Evolutionary conservation across 2,888 invertebrate species (phyloP).

Genomic region (Hirtodrosophila histrioides): DNA sequence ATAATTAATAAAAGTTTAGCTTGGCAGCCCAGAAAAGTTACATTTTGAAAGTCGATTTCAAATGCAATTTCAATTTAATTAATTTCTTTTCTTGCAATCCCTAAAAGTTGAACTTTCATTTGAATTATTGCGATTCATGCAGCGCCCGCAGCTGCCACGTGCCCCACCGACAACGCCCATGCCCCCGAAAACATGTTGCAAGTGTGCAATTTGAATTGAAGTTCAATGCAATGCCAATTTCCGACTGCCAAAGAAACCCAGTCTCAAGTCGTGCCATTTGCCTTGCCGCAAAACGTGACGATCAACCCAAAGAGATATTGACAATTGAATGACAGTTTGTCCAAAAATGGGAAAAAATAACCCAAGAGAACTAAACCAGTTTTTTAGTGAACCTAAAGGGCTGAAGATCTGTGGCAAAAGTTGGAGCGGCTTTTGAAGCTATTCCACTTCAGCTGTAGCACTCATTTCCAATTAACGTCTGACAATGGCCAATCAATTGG

Average conservation of each 20-base stretch:
- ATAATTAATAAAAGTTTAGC: too few relatives aligned
- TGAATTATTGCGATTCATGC: constrained; percentile 21
- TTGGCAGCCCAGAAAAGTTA: background rate
- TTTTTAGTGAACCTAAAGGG: constrained; percentile 30
- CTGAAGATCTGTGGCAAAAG: constrained; percentile 6
- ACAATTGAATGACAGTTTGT: constrained; percentile 72
- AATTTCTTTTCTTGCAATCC: background rate
- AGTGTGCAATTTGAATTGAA: constrained; percentile 67
- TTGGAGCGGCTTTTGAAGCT: constrained; percentile 2
- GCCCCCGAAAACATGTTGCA: constrained; percentile 23
- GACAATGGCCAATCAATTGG: constrained; percentile 55
- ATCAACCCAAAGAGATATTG: constrained; percentile 67
- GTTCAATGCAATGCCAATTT: constrained; percentile 71
- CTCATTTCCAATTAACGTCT: constrained; percentile 36
- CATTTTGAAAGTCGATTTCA: constrained; percentile 16
- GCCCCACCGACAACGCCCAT: constrained; percentile 39
- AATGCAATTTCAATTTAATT: constrained; percentile 4
- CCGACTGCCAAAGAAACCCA: constrained; percentile 35
- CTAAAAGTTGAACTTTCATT: constrained; percentile 39
- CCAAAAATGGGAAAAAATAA: constrained; percentile 11
- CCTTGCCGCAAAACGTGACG: constrained; percentile 63
- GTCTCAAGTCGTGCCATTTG: constrained; percentile 46
- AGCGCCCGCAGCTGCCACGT: constrained; percentile 45
- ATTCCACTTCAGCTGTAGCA: background rate
- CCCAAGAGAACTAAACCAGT: constrained; percentile 35